Evolutionary conservation across 2,888 invertebrate genomes (phyloP).

Genomic region (Cyaniris semiargus): DNA sequence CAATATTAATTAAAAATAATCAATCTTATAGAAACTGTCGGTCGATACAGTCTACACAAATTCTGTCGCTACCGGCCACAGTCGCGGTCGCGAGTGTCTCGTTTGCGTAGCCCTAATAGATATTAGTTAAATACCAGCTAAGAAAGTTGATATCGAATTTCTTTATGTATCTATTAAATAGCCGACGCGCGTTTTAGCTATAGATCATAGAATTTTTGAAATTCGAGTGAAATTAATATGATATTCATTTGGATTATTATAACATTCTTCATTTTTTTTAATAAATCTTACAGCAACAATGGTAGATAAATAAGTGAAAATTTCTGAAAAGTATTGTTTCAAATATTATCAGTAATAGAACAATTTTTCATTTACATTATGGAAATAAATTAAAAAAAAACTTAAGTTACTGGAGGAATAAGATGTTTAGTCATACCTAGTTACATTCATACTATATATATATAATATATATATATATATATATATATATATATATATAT

Average conservation of each 20-base stretch:
- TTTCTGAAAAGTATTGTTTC: background rate
- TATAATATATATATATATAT: too few relatives aligned
- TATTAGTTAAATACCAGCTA: background rate
- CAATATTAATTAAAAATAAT: too few relatives aligned
- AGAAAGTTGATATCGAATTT: conserved; percentile 6
- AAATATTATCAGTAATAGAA: too few relatives aligned
- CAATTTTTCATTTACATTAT: too few relatives aligned
- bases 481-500: too few relatives aligned
- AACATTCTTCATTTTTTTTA: too few relatives aligned
- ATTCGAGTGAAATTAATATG: background rate
- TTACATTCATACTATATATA: too few relatives aligned
- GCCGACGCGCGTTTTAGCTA: background rate
- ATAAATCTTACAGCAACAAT: background rate
- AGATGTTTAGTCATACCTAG: too few relatives aligned
- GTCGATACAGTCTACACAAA: background rate
- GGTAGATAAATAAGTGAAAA: background rate
- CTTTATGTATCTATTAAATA: conserved; percentile 1
- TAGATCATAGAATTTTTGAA: background rate
- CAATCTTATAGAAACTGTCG: too few relatives aligned
- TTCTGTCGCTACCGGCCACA: background rate
- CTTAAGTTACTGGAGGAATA: too few relatives aligned
- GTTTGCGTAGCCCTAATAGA: background rate
- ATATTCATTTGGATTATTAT: background rate
- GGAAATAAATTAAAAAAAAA: too few relatives aligned
- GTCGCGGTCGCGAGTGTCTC: background rate